Conservation (phyloP, 2,113 vertebrate genomes). For the Scytalopus superciliaris region DNA sequence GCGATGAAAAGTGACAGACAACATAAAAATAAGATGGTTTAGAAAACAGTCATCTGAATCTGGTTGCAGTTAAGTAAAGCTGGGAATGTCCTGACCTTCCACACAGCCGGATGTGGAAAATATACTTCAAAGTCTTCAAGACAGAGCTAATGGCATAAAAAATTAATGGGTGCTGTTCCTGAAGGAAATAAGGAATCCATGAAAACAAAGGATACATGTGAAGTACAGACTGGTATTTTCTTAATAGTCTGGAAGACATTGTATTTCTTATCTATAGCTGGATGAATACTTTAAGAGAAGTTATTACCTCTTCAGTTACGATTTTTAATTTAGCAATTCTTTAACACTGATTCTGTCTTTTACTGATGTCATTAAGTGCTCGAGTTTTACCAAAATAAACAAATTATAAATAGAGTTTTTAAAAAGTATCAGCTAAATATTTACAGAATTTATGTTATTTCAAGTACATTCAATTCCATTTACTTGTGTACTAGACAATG, state of each 20-base stretch:
- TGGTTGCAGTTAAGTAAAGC: constrained; percentile 33
- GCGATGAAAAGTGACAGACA: not conserved
- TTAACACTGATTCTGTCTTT: not conserved
- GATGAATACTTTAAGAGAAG: not conserved
- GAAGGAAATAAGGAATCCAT: not conserved
- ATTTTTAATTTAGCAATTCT: not conserved
- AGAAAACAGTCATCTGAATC: not conserved
- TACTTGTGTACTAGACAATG: not conserved
- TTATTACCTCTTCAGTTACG: not conserved
- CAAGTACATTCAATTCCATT: not conserved
- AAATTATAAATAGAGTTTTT: not conserved
- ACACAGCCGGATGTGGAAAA: constrained; percentile 36
- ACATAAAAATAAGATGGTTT: not conserved
- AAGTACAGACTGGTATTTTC: not conserved
- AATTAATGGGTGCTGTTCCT: not conserved
- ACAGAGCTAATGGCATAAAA: not conserved
- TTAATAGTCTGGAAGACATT: not conserved
- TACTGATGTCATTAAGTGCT: not conserved
- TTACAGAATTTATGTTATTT: not conserved
- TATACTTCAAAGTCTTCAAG: constrained; percentile 25
- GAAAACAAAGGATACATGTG: not conserved
- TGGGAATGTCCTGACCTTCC: constrained; percentile 41
- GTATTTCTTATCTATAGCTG: not conserved
- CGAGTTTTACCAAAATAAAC: not conserved
- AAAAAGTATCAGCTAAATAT: not conserved